Base-by-base conservation (phyloP, 1,140 invertebrate genomes). In the Lanistes nyassanus region DNA sequence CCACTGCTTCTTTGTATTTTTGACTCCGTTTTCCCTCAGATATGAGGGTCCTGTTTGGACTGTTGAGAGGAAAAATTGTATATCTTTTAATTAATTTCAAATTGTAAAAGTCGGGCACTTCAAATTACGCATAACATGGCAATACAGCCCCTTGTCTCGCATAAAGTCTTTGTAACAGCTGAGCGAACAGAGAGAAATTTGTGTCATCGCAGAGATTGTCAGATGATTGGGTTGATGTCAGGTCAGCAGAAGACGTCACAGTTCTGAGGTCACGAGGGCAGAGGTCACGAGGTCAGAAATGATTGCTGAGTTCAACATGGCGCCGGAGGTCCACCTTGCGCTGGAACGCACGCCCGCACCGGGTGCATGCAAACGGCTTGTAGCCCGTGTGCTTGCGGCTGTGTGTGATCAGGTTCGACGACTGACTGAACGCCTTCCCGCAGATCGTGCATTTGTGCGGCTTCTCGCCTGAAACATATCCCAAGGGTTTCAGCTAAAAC, bases 341-440 rank as follows among this genome's bases (percentile, higher is more conserved):
- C 88, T 99, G 97, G 88, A 99, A 99, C 6, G 96, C 94, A 70
- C 96, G 92, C n/a, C 95, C 95, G 90, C 97, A 99, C 5, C 96
- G 91, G 83, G 96, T 94, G 89, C 97, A 99, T 0, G 95, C 94
- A 90, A 99, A 99, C 2, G 97, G 97, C 88, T 99, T 99, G 91
- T 96, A 99, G 1, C 97, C 97, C 0, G 97, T 99, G 91, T 99
- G 98, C 90, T 99, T 99, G 51, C 98, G 92, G 66, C 95, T 97
- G 90, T 99, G 98, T 0, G 98, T 99, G 88, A 99, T 99, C 71
- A 99, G 92, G 90, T 99, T 99, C 60, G 97, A 99, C 80, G 96
- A 98, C 90, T 99, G 98, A 78, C 96, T 98, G 90, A 99, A 99
- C 7, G 97, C 97, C 89, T 99, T 99, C 29, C 96, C 96, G 89